Percentiles rank a stretch among this genome's conserved stretches.
Evolutionary conservation across 2,113 vertebrate species (phyloP).

Genomic region (Psammodynastes pulverulentus): DNA sequence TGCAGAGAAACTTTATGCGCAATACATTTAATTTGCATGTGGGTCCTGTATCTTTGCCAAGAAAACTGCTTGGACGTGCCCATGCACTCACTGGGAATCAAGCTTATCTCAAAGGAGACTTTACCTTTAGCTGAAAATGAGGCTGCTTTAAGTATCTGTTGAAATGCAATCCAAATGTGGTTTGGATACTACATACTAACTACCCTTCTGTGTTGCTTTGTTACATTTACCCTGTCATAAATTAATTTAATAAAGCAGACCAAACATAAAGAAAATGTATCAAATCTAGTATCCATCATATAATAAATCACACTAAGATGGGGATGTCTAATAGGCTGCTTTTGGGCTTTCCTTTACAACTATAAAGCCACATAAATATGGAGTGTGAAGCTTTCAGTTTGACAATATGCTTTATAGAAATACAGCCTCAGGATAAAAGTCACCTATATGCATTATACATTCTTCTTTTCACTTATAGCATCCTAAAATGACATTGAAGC

Average conservation of each 20-base stretch:
- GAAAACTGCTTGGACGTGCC: not conserved
- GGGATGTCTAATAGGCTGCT: constrained; percentile 6
- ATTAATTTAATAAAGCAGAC: constrained; percentile 25
- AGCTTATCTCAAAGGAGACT: not conserved
- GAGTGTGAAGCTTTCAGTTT: constrained; percentile 9
- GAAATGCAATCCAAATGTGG: not conserved
- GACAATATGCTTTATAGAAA: constrained; percentile 13
- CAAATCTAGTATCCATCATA: constrained; percentile 1
- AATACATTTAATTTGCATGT: not conserved
- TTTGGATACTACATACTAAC: not conserved
- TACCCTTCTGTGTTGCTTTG: not conserved
- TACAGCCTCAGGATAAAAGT: not conserved
- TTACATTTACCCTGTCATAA: constrained; percentile 21
- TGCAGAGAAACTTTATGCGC: not conserved
- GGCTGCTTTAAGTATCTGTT: not conserved
- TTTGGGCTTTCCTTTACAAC: constrained; percentile 23
- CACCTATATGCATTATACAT: constrained; percentile 12
- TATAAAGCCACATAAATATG: constrained; percentile 25
- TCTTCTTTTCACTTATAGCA: constrained; percentile 3
- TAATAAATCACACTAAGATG: constrained; percentile 24
- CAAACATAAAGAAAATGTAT: constrained; percentile 1
- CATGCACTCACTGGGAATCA: not conserved
- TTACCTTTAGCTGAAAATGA: not conserved
- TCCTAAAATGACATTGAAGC: not conserved
- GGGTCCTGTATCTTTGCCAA: not conserved